These are phyloP conservation scores for Aphis gossypii DNA, from an alignment of 1,140 invertebrate species.

Conservation along the genomic window DNA sequence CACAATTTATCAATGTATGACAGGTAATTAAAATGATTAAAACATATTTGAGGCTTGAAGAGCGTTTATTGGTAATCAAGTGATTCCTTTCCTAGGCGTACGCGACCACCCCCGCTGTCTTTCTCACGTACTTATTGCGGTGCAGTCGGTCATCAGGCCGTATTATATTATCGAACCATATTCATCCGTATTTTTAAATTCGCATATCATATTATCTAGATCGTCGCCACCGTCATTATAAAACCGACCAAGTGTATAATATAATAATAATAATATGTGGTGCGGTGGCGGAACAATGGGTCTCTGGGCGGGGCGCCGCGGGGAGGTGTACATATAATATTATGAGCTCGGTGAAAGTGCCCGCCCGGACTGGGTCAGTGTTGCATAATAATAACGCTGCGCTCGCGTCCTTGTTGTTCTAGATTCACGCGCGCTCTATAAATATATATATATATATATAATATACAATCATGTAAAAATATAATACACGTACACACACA, in stretches of 20 bases:
- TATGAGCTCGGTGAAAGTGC: conserved; percentile 48
- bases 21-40: too few species aligned
- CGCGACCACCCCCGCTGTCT: too few species aligned
- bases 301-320: background rate
- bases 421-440: conserved; percentile 2
- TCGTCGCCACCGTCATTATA: background rate
- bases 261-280: background rate
- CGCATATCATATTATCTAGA: background rate
- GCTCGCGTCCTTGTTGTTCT: conserved; percentile 57
- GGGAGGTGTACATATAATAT: background rate
- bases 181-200: background rate
- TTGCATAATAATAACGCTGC: conserved; percentile 35
- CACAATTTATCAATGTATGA: too few species aligned
- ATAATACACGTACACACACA: background rate
- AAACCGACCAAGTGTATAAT: background rate
- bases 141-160: background rate
- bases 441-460: background rate
- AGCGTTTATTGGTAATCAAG: too few species aligned
- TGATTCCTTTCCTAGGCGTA: too few species aligned
- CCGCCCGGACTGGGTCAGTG: conserved; percentile 51
- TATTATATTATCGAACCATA: background rate
- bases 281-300: conserved; percentile 29
- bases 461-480: background rate
- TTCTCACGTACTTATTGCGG: background rate
- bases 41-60: too few species aligned